Evolutionary conservation across 2,888 invertebrate genomes (phyloP), one percentile per base, ranked within the genome.

Genomic region (Erynnis tages): DNA sequence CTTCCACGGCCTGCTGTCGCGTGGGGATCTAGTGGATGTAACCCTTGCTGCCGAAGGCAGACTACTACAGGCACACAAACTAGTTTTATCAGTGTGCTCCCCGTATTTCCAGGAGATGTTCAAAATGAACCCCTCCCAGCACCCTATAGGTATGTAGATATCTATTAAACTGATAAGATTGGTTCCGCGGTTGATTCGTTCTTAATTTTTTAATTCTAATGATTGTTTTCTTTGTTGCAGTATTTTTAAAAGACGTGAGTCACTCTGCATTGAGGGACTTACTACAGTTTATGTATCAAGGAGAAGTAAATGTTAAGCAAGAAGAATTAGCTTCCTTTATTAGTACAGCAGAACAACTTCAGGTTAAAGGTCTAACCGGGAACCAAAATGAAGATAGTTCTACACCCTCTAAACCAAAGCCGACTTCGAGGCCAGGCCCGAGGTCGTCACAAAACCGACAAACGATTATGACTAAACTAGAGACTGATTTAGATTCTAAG

Each of bases 41-140:
- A 93, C 93, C 25, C 79, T 93, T 70, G 93, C 93, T 69, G 93
- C 93, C 69, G 93, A 93, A 77, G 93, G 93, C 72, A 91, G 93
- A 63, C 90, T 93, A 75, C 90, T 93, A 63, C 93, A 93, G 77
- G 93, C 93, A 66, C 93, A 93, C 86, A 93, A 93, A 76, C 75
- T 93, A 82, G 93, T 93, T 67, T 81, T 93, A 73, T 93, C 93
- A 59, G 93, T 93, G 71, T 93, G 93, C 83, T 93, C 93, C 76
- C 93, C 93, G 55, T 93, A 93, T 84, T 93, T 93, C 74, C 93
- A 93, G 79, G 92, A 92, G 85, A 92, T 93, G 91, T 93, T 93
- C 85, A 93, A 92, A 83, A 91, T 92, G 92, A 92, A 92, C 78
- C 91, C 92, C 64, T 92, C 92, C 75, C 91, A 92, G 73, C 92